Evolutionary conservation across 92 coral and sea anemone species (phyloP).

Genomic region (Nematostella vectensis): DNA sequence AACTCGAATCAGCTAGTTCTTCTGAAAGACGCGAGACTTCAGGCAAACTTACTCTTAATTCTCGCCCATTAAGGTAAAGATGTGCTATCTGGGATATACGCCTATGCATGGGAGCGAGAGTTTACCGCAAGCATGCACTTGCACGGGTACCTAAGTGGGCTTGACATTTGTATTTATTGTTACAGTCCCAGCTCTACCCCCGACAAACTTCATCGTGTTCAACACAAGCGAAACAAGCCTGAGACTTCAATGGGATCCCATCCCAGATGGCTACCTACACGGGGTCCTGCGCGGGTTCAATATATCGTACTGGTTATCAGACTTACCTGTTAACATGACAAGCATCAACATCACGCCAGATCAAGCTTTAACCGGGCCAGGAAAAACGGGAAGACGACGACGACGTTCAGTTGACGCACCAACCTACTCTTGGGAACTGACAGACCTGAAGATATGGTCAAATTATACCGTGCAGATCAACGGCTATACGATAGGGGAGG

Average conservation of each 20-base stretch:
- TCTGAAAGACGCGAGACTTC: too few species aligned
- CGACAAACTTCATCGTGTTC: slow-evolving; percentile 23
- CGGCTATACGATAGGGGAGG: slow-evolving; percentile 37
- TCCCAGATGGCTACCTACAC: slow-evolving; percentile 29
- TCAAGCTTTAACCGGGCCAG: not conserved
- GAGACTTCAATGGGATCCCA: slow-evolving; percentile 34
- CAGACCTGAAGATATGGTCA: slow-evolving; percentile 46
- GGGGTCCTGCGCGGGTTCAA: slow-evolving; percentile 37
- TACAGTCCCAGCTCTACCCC: slow-evolving; percentile 39
- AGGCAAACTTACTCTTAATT: too few species aligned
- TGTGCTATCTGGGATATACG: too few species aligned
- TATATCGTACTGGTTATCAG: slow-evolving; percentile 31
- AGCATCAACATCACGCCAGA: slow-evolving; percentile 11
- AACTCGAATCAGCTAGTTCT: too few species aligned
- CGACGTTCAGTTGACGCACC: not conserved
- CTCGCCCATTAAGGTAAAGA: too few species aligned
- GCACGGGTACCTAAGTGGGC: too few species aligned
- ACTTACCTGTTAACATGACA: slow-evolving; percentile 5
- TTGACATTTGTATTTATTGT: too few species aligned
- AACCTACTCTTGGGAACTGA: slow-evolving; percentile 20
- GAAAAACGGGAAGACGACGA: not conserved
- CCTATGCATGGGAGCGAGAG: too few species aligned
- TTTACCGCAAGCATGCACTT: too few species aligned
- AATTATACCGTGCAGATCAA: slow-evolving; percentile 40
- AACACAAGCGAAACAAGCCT: slow-evolving; percentile 56